Evolutionary conservation across 2,888 invertebrate genomes (phyloP).

Genomic region (Isotomurus palustris): DNA sequence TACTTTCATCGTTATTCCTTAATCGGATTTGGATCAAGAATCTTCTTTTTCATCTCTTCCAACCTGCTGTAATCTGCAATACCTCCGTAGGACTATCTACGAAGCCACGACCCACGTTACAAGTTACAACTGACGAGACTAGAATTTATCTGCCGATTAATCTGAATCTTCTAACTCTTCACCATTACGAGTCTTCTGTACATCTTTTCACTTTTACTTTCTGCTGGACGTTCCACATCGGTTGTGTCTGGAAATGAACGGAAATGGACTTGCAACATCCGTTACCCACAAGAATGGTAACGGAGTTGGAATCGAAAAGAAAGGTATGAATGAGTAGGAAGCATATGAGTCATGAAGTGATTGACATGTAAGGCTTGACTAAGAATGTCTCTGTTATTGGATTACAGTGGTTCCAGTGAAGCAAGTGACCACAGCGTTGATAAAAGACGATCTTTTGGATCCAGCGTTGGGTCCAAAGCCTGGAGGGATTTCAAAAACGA

Average conservation of each 20-base stretch:
- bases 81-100: too few species aligned
- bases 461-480: slow-evolving; percentile 19
- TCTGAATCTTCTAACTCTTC: too few species aligned
- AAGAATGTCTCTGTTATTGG: too few species aligned
- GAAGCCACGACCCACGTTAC: too few species aligned
- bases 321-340: not conserved
- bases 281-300: not conserved
- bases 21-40: too few species aligned
- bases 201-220: not conserved
- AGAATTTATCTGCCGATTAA: too few species aligned
- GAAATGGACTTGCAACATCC: not conserved
- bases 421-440: slow-evolving; percentile 2
- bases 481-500: slow-evolving; percentile 23
- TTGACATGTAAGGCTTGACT: too few species aligned
- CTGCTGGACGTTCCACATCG: not conserved
- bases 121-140: too few species aligned
- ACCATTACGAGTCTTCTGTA: not conserved
- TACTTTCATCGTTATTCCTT: too few species aligned
- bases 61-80: too few species aligned
- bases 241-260: not conserved
- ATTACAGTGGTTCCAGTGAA: not conserved
- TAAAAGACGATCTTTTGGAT: slow-evolving; percentile 30
- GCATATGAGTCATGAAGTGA: too few species aligned
- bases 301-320: not conserved
- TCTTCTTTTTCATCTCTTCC: too few species aligned